Conservation (phyloP, 53 echinoderm and acorn worm species). For the Hippasteria phrygiana region DNA sequence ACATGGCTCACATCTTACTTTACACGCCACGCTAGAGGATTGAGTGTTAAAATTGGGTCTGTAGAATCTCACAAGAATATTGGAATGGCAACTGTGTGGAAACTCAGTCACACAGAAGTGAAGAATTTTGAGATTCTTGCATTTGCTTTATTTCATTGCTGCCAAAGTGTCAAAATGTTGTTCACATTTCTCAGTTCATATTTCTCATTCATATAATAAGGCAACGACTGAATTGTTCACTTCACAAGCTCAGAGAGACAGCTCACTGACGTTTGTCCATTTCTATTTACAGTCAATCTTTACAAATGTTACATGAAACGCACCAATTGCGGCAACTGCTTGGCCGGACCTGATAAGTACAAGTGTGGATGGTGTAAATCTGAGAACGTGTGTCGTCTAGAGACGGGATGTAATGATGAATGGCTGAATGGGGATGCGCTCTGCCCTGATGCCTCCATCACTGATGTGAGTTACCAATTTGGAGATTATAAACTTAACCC, state of each 20-base stretch:
- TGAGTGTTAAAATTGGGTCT: too few relatives aligned
- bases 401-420: slow-evolving; percentile 10
- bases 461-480: slow-evolving; percentile 64
- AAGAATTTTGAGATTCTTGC: too few relatives aligned
- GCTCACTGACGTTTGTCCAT: not conserved
- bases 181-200: too few relatives aligned
- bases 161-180: too few relatives aligned
- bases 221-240: not conserved
- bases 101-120: too few relatives aligned
- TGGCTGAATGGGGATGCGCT: slow-evolving; percentile 64
- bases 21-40: too few relatives aligned
- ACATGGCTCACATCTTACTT: too few relatives aligned
- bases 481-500: not conserved
- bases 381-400: slow-evolving; percentile 22
- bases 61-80: too few relatives aligned
- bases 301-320: slow-evolving; percentile 93
- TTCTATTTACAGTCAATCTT: slow-evolving; percentile 77
- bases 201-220: too few relatives aligned
- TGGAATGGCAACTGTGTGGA: too few relatives aligned
- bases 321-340: slow-evolving; percentile 71
- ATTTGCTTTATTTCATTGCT: too few relatives aligned
- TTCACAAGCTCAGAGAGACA: not conserved
- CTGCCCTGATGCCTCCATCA: slow-evolving; percentile 74
- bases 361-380: slow-evolving; percentile 79
- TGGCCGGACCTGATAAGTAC: slow-evolving; percentile 54